Base-by-base conservation (phyloP, 1,140 invertebrate species). In the Trinorchestia longiramus region DNA sequence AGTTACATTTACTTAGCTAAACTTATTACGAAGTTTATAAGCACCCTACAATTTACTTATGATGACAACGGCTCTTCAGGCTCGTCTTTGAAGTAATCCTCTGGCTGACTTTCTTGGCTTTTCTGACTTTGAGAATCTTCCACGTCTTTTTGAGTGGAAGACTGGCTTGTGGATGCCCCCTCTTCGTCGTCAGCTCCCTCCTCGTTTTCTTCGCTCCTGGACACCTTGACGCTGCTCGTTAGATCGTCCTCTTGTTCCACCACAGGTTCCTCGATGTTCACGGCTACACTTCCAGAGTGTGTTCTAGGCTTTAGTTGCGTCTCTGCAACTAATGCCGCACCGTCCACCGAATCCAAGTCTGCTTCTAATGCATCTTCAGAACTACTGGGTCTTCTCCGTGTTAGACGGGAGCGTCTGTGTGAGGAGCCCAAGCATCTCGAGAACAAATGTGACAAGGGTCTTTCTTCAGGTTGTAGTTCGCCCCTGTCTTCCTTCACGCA, bases 341-440 rank as follows among this genome's bases (percentile, higher is more conserved):
- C 92, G 41, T 94, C 92, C 41, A 45, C 44, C 19, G 92, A 43
- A 47, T 94, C 92, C 41, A 94, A 94, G 36, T 94, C 44, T 94
- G 44, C 92, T 47, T 94, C 44, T 28, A 94, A 40, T 1, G 92
- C 92, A 36, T 94, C 92, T 47, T 94, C 92, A n/a, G 92, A 94
- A n/a, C 92, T 94, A 43, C 92, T 94, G 43, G 43, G 92, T 94
- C 92, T 45, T 94, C 92, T 43, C 40, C 92, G 41, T 15, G 43
- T 11, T 19, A 94, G 92, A 11, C 11, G 4, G 6, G 92, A 6
- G 44, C 44, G 43, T 44, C 41, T 45, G 92, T 40, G 92, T 41
- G 88, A 42, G 11, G 92, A 94, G 40, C 44, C 43, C 43, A 94
- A 40, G 43, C 92, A 94, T 11, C 44, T 44, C 8, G 92, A 44